Percentiles rank a stretch among this genome's conserved stretches.
phyloP scores from a whole-genome alignment of 2,113 vertebrate genomes.

The Ageneiosus marmoratus region DNA sequence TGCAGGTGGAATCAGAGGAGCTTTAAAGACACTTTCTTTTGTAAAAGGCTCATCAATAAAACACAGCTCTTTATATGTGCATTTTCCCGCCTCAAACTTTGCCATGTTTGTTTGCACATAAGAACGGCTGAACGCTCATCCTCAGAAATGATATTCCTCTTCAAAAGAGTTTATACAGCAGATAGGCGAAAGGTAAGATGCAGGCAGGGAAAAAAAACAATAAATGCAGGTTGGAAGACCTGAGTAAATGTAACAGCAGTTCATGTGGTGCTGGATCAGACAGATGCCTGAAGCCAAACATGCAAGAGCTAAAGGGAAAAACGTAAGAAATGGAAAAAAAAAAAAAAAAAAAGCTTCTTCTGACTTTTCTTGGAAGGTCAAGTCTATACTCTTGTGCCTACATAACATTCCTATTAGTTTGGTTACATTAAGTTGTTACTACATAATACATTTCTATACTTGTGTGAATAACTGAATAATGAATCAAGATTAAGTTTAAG shows the following conservation, averaged over 20 bases:
- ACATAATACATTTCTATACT: not conserved
- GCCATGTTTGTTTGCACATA: constrained; percentile 73
- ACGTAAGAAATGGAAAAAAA: no score
- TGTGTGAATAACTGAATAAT: not conserved
- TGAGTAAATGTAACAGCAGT: constrained; percentile 27
- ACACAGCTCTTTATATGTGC: constrained; percentile 75
- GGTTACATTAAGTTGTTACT: no score
- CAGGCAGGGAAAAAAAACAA: not conserved
- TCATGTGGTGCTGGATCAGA: not conserved
- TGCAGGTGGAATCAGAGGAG: constrained; percentile 53
- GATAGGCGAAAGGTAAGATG: constrained; percentile 7
- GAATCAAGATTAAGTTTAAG: not conserved
- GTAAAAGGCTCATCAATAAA: constrained; percentile 76
- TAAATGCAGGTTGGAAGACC: constrained; percentile 33
- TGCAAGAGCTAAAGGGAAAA: not conserved
- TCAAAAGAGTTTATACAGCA: constrained; percentile 49
- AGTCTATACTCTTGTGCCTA: not conserved
- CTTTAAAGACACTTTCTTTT: constrained; percentile 30
- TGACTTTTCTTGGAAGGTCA: not conserved
- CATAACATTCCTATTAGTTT: no score
- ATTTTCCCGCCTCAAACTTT: constrained; percentile 66
- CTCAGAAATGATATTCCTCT: constrained; percentile 49
- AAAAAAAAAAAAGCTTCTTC: not conserved
- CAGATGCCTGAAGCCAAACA: not conserved
- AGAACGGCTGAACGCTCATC: constrained; percentile 49